Evolutionary conservation across 1,140 invertebrate species (phyloP), one percentile per base, ranked within the genome.

Genomic region (Chrysomallon squamiferum): DNA sequence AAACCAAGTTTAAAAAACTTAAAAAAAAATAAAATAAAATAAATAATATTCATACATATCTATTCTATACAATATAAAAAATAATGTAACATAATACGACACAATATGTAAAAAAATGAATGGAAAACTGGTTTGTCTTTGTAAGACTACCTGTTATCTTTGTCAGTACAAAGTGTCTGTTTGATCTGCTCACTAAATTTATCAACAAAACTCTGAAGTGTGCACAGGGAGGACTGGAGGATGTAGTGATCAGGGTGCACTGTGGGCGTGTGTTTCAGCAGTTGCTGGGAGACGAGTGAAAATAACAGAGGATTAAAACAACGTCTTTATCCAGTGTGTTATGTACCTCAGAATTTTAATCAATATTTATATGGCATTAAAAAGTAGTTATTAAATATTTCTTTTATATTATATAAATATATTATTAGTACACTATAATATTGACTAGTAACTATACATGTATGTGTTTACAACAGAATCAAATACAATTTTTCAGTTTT

Each of bases 181-280:
- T 85, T 82, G 70, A 86, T 81, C 43, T 84, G 80, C 63, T 84
- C 80, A 72, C 85, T 85, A 27, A 86, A 75, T 25, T 79, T 65
- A 18, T 72, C 72, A 3, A 86, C 69, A 73, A 84, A 86, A 25
- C 77, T 78, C 35, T 76, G 66, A 18, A 86, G 76, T 13, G 79
- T 66, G 41, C 76, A 68, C 27, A 86, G 71, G 45, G 74, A 73
- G 6, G 69, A 65, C 62, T 80, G 74, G 15, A 86, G 76, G 64
- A 77, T 75, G 32, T 72, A 72, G 59, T 75, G 75, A 68, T 86
- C 85, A 18, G 77, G 77, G 66, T 85, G 84, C 20, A 68, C 67
- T 15, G 69, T 29, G 33, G 74, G 73, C 1, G 85, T 86, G 72
- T 75, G 75, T 66, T 82, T 82, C 7, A 84, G 63, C 54, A 86